Evolutionary conservation across 2,888 invertebrate genomes (phyloP), one percentile per base, ranked within the genome.

Genomic region (Drosophila ustulata): DNA sequence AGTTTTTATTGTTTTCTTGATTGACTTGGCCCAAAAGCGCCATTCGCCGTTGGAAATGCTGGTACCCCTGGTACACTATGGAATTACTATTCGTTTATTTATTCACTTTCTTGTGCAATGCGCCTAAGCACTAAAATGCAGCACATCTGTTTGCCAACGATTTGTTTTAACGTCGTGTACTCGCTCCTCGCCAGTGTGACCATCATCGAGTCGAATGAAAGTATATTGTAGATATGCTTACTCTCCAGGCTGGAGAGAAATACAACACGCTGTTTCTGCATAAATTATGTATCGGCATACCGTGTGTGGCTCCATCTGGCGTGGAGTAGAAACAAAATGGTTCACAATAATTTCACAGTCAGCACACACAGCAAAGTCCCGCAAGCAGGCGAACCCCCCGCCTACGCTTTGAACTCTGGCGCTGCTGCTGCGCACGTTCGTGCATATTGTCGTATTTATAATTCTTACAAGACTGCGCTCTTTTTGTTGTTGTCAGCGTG

Each of bases 281-380:
- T 76, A 77, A 71, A 68, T 76, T 76, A 78, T 61, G 23, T 8
- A 78, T 61, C n/a, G 4, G n/a, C 30, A 3, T 52, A 26, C 51
- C 70, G 47, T 63, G 72, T 56, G 49, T 57, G 23, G 47, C 37
- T 61, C 45, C 32, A 37, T 9, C 34, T 52, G 25, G 37, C 8
- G 37, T 59, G 59, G 49, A 23, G 43, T 7, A n/a, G 9, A 64
- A 53, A 59, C 73, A 74, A 86, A 82, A 79, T 87, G 77, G 75
- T 67, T 68, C 45, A 78, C 63, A 73, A 68, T 57, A 66, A 84
- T 82, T 87, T 87, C 64, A 83, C 80, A 83, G 83, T 83, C 85
- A 68, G 69, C 78, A 68, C 75, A 82, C 68, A 82, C 66, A 47
- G 39, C 47, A 63, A 79, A 65, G 56, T 70, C 64, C 64, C 75